phyloP scores from a whole-genome alignment of 2,888 invertebrate genomes.

The Apoderus coryli region DNA sequence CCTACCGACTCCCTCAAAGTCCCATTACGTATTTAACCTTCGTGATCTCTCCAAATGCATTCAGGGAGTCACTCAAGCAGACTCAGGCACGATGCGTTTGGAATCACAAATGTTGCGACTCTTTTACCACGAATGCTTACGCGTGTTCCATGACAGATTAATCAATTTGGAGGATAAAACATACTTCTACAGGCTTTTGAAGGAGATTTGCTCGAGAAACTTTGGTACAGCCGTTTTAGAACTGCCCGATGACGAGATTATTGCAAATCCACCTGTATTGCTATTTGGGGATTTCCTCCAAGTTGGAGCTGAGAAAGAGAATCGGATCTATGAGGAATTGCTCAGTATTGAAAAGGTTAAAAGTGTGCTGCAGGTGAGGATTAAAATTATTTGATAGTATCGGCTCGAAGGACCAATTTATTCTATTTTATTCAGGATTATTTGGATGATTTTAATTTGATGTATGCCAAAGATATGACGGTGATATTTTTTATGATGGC shows the following conservation, averaged over 20 bases:
- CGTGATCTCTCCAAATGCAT: conserved; percentile 81
- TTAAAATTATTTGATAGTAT: too few species aligned
- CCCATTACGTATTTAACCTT: conserved; percentile 86
- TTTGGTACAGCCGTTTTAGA: conserved; percentile 45
- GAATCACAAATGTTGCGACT: conserved; percentile 57
- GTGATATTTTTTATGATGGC: conserved; percentile 82
- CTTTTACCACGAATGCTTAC: conserved; percentile 82
- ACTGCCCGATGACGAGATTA: conserved; percentile 43
- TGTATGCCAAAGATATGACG: conserved; percentile 64
- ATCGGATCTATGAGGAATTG: conserved; percentile 72
- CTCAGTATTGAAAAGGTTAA: conserved; percentile 56
- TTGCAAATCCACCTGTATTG: conserved; percentile 47
- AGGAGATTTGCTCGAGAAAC: conserved; percentile 46
- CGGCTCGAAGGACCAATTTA: too few species aligned
- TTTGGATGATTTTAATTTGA: conserved; percentile 69
- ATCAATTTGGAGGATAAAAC: conserved; percentile 68
- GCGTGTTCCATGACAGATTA: conserved; percentile 77
- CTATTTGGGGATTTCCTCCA: conserved; percentile 72
- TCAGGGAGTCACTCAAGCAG: conserved; percentile 79
- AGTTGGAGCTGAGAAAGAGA: conserved; percentile 54
- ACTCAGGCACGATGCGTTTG: conserved; percentile 49
- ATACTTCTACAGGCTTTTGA: conserved; percentile 62
- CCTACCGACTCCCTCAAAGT: conserved; percentile 81
- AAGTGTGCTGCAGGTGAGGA: conserved; percentile 48
- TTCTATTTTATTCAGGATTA: conserved; percentile 46